phyloP scores from a whole-genome alignment of 2,888 invertebrate species.

The Erebia palarica region DNA sequence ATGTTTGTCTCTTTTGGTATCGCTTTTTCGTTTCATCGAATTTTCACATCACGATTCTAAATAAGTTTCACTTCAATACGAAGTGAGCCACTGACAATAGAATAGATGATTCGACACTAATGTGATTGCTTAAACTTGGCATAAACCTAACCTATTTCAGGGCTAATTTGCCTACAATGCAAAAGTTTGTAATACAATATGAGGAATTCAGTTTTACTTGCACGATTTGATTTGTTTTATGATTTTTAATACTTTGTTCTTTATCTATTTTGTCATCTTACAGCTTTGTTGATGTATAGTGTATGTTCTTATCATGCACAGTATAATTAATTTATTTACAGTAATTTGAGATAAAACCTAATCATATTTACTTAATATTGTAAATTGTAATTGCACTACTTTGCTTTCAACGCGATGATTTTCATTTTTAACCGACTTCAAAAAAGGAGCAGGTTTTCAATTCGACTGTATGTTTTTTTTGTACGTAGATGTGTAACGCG shows the following conservation, averaged over 20 bases:
- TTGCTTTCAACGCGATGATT: too few relatives aligned
- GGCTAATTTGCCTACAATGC: conserved; percentile 10
- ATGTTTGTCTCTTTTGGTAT: too few relatives aligned
- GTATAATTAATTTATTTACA: neutral
- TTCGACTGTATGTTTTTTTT: too few relatives aligned
- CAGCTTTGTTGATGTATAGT: neutral
- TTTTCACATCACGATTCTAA: too few relatives aligned
- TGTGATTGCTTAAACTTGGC: conserved; percentile 3
- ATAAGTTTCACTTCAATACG: neutral
- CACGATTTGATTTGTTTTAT: neutral
- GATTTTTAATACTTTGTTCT: neutral
- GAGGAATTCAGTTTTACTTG: neutral
- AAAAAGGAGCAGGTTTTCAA: too few relatives aligned
- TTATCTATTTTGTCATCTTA: neutral
- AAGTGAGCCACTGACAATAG: neutral
- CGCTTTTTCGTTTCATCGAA: too few relatives aligned
- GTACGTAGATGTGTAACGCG: too few relatives aligned
- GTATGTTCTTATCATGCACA: neutral
- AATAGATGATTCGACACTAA: neutral
- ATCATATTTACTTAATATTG: too few relatives aligned
- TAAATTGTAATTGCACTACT: too few relatives aligned
- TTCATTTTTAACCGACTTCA: too few relatives aligned
- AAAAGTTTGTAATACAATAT: neutral
- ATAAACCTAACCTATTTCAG: conserved; percentile 6
- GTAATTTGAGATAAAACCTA: too few relatives aligned